Percentiles rank a stretch among this genome's conserved stretches.
phyloP scores from a whole-genome alignment of 1,140 invertebrate species.

The Stegodyphus dumicola region DNA sequence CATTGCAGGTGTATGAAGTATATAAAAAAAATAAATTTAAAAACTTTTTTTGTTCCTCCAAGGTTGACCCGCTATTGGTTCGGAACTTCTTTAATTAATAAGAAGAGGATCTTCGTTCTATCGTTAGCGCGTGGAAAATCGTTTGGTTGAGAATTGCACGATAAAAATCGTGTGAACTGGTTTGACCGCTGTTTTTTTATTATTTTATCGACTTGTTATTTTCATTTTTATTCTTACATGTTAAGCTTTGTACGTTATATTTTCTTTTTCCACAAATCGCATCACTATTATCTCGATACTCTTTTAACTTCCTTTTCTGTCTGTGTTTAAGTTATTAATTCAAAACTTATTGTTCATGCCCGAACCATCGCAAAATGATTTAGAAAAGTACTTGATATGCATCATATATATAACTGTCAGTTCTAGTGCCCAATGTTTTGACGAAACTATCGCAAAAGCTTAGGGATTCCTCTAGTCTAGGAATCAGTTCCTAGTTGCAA shows the following conservation, averaged over 20 bases:
- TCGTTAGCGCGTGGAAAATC: not conserved
- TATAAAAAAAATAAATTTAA: not conserved
- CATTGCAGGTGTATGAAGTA: not conserved
- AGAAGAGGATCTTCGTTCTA: not conserved
- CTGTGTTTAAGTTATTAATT: too few relatives aligned
- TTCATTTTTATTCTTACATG: not conserved
- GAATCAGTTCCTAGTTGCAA: too few relatives aligned
- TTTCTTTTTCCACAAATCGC: too few relatives aligned
- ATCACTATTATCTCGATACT: too few relatives aligned
- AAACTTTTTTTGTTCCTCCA: not conserved
- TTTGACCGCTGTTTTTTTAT: not conserved
- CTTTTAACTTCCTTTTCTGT: too few relatives aligned
- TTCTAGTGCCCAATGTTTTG: too few relatives aligned
- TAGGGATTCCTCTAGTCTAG: too few relatives aligned
- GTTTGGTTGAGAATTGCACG: not conserved
- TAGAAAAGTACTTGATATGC: too few relatives aligned
- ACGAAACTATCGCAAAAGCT: too few relatives aligned
- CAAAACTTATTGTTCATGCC: too few relatives aligned
- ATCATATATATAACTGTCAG: too few relatives aligned
- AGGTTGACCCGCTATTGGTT: not conserved
- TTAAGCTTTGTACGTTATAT: not conserved
- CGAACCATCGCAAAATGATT: too few relatives aligned
- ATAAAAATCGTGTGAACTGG: constrained; percentile 12
- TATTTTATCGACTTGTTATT: not conserved
- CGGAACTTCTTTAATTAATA: constrained; percentile 10